phyloP scores from a whole-genome alignment of 2,888 invertebrate genomes.

The Cephus rjabovi region DNA sequence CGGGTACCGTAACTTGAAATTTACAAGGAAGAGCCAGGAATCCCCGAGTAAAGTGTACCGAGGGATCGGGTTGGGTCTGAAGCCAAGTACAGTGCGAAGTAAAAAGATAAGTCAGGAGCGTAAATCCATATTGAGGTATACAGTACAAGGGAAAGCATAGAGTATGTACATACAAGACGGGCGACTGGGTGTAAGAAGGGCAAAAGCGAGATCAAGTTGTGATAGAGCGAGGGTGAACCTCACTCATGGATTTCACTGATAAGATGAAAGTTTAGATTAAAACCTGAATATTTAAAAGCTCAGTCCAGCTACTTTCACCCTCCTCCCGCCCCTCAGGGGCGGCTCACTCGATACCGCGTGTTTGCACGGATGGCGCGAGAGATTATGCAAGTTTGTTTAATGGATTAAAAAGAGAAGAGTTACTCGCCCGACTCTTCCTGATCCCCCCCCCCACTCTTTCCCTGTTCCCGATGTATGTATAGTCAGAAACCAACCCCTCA shows the following conservation, averaged over 20 bases:
- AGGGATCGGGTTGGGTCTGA: no score
- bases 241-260: conserved; percentile 35
- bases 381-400: conserved; percentile 43
- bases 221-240: conserved; percentile 29
- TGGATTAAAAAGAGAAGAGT: conserved; percentile 35
- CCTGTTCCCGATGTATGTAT: no score
- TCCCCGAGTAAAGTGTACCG: no score
- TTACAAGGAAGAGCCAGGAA: no score
- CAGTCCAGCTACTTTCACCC: not conserved
- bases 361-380: conserved; percentile 21
- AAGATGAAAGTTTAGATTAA: conserved; percentile 56
- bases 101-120: not conserved
- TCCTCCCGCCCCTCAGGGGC: no score
- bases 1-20: no score
- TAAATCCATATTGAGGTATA: no score
- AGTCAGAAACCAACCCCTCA: no score
- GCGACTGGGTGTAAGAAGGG: no score
- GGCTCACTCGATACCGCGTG: not conserved
- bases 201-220: not conserved
- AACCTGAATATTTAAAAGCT: conserved; percentile 51
- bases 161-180: no score
- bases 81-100: no score
- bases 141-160: no score
- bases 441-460: not conserved
- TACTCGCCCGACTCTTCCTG: not conserved